phyloP scores from a whole-genome alignment of 2,888 invertebrate genomes.

The Drosophila birchii region DNA sequence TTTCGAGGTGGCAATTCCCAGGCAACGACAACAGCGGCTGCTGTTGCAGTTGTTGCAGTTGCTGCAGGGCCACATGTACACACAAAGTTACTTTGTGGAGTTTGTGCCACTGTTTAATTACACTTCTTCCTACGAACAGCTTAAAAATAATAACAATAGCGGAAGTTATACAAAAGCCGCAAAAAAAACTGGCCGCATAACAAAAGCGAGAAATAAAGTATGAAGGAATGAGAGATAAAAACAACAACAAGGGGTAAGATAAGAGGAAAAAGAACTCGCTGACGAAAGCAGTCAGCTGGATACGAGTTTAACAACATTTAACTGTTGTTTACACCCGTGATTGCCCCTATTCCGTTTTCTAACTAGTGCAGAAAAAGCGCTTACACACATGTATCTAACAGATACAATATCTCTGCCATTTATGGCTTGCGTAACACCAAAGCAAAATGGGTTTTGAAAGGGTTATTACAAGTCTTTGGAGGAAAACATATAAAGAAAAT shows the following conservation, averaged over 20 bases:
- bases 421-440: conserved; percentile 5
- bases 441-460: too few species aligned
- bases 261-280: conserved; percentile 27
- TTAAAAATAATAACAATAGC: conserved; percentile 65
- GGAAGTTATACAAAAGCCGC: conserved; percentile 78
- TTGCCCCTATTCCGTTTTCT: conserved; percentile 19
- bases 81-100: neutral
- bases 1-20: conserved; percentile 68
- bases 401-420: neutral
- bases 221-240: conserved; percentile 4
- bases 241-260: conserved; percentile 24
- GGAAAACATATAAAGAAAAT: too few species aligned
- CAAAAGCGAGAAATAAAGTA: conserved; percentile 16
- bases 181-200: conserved; percentile 60
- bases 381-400: neutral
- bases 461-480: neutral
- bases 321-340: conserved; percentile 48
- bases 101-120: conserved; percentile 66
- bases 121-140: conserved; percentile 62
- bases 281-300: conserved; percentile 35
- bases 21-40: conserved; percentile 42
- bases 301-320: conserved; percentile 46
- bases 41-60: conserved; percentile 18
- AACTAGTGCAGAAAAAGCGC: conserved; percentile 29
- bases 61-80: conserved; percentile 39